These are phyloP conservation scores for Acipenser ruthenus DNA, from an alignment of 2,797 vertebrate genomes.

Conservation along the genomic window DNA sequence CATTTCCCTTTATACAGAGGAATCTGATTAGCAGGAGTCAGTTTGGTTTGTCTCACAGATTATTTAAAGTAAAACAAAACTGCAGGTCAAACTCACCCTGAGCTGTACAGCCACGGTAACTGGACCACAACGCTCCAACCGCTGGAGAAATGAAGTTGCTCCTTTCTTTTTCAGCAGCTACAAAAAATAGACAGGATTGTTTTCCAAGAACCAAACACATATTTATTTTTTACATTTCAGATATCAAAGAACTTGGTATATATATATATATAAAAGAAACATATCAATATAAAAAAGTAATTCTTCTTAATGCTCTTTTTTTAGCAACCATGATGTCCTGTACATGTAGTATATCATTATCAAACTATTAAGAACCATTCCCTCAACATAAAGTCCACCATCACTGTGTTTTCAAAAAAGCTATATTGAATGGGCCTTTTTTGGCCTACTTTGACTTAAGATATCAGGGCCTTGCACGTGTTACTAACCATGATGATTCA, in stretches of 20 bases:
- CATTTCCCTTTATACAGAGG: too few species aligned
- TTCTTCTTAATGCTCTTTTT: too few species aligned
- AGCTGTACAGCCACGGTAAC: constrained; percentile 73
- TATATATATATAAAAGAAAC: constrained; percentile 2
- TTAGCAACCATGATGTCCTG: too few species aligned
- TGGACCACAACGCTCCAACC: constrained; percentile 72
- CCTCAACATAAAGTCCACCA: too few species aligned
- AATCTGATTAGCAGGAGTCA: too few species aligned
- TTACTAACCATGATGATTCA: not conserved
- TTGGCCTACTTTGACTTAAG: not conserved
- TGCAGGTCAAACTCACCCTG: constrained; percentile 60
- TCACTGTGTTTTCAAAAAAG: too few species aligned
- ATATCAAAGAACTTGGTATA: not conserved
- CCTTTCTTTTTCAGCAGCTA: constrained; percentile 88
- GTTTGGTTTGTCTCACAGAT: too few species aligned
- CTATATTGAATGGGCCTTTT: too few species aligned
- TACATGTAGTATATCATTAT: too few species aligned
- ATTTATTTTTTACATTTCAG: not conserved
- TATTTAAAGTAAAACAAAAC: too few species aligned
- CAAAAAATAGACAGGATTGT: not conserved
- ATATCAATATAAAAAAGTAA: not conserved
- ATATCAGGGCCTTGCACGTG: too few species aligned
- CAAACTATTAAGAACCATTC: too few species aligned
- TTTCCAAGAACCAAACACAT: not conserved
- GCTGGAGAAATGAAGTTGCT: constrained; percentile 73